Conservation (phyloP, 2,797 vertebrate genomes). For the Enteromius paludinosus region DNA sequence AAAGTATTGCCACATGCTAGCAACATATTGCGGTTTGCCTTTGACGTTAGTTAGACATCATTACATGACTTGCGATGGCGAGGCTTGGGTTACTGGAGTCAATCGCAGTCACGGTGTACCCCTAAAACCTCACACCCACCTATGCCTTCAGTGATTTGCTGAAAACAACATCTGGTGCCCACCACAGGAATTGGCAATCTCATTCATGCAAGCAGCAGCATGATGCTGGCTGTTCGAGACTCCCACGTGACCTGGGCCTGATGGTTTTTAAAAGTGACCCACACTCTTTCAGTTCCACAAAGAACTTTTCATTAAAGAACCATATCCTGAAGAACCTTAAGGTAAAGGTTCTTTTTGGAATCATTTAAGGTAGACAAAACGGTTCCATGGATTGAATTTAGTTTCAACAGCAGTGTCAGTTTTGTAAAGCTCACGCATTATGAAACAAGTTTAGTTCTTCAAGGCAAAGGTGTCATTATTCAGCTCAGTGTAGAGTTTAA, state of each 20-base stretch:
- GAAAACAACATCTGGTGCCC: slow-evolving; percentile 29
- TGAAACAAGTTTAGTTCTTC: not conserved
- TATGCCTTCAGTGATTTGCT: not conserved
- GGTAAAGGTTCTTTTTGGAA: not conserved
- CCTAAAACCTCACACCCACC: not conserved
- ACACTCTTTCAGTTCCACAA: not conserved
- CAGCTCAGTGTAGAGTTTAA: not conserved
- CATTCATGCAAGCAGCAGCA: not conserved
- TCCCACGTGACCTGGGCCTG: not conserved
- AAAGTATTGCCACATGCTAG: slow-evolving; percentile 53
- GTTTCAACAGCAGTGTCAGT: not conserved
- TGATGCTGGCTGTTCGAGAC: not conserved
- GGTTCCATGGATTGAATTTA: not conserved
- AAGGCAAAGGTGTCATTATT: not conserved
- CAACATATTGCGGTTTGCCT: slow-evolving; percentile 11
- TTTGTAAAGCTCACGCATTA: not conserved
- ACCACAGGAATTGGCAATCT: not conserved
- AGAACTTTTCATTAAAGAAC: not conserved
- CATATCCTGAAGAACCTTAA: not conserved
- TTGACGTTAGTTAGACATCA: not conserved
- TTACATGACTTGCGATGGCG: slow-evolving; percentile 19
- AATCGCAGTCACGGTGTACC: not conserved
- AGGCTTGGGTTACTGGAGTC: not conserved
- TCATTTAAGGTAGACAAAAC: not conserved
- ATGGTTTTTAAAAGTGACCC: not conserved